Evolutionary conservation across 1,140 invertebrate genomes (phyloP).

Genomic region (Ectropis grisescens): DNA sequence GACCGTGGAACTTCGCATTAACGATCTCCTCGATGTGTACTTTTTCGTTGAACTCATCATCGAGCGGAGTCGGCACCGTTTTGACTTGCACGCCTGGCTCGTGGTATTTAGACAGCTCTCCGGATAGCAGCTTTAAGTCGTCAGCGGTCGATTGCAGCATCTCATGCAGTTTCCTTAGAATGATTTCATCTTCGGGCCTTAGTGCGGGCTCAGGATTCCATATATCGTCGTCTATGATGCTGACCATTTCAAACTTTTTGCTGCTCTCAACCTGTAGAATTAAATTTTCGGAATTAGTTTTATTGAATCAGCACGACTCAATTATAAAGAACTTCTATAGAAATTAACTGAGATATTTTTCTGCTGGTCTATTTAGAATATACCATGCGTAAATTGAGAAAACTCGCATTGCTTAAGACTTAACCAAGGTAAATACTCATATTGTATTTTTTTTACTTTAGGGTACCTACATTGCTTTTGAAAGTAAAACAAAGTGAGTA

Average conservation of each 20-base stretch:
- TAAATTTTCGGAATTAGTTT: too few species aligned
- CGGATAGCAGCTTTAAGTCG: slow-evolving; percentile 53
- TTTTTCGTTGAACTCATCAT: slow-evolving; percentile 64
- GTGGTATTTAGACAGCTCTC: slow-evolving; percentile 39
- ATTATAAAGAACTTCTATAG: too few species aligned
- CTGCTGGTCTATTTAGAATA: too few species aligned
- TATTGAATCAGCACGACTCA: too few species aligned
- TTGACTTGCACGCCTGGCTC: slow-evolving; percentile 37
- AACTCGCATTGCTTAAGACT: too few species aligned
- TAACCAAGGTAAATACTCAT: too few species aligned
- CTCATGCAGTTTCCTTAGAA: slow-evolving; percentile 50
- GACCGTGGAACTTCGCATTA: slow-evolving; percentile 58
- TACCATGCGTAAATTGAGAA: too few species aligned
- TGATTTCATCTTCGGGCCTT: slow-evolving; percentile 53
- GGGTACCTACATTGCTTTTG: too few species aligned
- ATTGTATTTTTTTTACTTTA: too few species aligned
- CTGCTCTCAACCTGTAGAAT: slow-evolving; percentile 55
- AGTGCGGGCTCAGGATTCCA: slow-evolving; percentile 51
- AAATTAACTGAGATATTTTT: too few species aligned
- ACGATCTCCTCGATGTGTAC: slow-evolving; percentile 61
- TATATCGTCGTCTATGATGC: slow-evolving; percentile 50
- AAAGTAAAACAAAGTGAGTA: too few species aligned
- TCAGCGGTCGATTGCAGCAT: slow-evolving; percentile 60
- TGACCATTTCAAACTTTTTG: slow-evolving; percentile 53
- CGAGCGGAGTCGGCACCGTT: slow-evolving; percentile 42